Evolutionary conservation across 1,140 invertebrate species (phyloP).

Genomic region (Zaprionus africanus): DNA sequence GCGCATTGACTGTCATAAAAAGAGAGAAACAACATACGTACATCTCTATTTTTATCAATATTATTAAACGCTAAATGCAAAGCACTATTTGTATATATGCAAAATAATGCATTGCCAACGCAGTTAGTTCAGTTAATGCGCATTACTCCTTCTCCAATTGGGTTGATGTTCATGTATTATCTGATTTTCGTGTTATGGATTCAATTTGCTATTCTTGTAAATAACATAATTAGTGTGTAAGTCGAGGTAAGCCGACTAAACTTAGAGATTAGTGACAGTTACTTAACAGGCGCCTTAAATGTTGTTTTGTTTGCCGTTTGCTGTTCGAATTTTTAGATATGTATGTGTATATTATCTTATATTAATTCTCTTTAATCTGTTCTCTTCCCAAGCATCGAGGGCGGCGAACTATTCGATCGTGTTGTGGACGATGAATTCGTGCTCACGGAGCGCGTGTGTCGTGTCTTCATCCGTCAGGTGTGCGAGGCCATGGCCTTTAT

Average conservation of each 20-base stretch:
- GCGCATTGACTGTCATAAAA: conserved; percentile 50
- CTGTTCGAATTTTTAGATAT: neutral
- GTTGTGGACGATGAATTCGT: conserved; percentile 99
- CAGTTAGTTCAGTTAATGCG: conserved; percentile 46
- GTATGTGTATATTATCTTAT: too few species aligned
- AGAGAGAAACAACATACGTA: neutral
- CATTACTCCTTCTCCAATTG: conserved; percentile 36
- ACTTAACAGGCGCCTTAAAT: conserved; percentile 45
- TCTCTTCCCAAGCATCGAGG: conserved; percentile 91
- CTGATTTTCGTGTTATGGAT: conserved; percentile 76
- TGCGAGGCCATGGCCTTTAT: conserved; percentile 98
- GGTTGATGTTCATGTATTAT: conserved; percentile 78
- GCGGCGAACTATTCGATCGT: conserved; percentile 98
- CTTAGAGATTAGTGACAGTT: conserved; percentile 20
- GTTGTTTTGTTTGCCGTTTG: conserved; percentile 27
- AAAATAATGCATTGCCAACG: conserved; percentile 18
- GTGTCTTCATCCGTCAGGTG: conserved; percentile 98
- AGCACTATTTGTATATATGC: conserved; percentile 1
- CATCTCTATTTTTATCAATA: neutral
- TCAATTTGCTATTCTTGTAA: conserved; percentile 60
- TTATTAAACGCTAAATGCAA: neutral
- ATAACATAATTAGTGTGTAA: conserved; percentile 61
- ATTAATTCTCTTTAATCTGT: neutral
- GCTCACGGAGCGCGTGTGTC: conserved; percentile 96
- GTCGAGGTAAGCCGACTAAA: conserved; percentile 55